These are phyloP conservation scores for Antechinus flavipes DNA, from an alignment of 2,113 vertebrate genomes.

Conservation along the genomic window DNA sequence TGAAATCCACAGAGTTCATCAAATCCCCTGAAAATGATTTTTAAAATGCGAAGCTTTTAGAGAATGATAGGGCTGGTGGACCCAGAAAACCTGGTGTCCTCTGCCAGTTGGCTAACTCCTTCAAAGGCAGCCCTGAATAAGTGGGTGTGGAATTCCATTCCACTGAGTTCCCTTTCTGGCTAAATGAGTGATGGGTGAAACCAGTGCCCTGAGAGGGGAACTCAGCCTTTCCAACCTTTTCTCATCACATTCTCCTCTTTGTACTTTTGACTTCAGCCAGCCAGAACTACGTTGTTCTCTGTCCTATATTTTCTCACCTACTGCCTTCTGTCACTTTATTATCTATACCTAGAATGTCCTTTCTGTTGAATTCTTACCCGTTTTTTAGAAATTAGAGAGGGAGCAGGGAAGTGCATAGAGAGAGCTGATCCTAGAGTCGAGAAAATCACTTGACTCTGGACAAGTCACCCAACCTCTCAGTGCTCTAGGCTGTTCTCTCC, in stretches of 20 bases:
- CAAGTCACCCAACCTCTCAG: not conserved
- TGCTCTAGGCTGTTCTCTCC: not conserved
- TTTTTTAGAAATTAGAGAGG: not conserved
- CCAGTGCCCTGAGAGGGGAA: not conserved
- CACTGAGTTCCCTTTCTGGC: not conserved
- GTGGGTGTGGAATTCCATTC: not conserved
- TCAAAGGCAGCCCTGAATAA: not conserved
- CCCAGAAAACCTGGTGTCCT: not conserved
- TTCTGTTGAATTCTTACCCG: not conserved
- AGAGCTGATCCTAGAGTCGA: not conserved
- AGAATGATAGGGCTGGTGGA: not conserved
- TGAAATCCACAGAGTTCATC: not conserved
- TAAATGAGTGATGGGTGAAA: not conserved
- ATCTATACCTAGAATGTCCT: not conserved
- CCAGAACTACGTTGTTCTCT: not conserved
- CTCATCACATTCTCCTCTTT: not conserved
- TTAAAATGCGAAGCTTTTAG: not conserved
- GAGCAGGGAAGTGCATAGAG: not conserved
- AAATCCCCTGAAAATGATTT: not conserved
- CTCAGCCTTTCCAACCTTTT: not conserved
- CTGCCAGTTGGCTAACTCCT: not conserved
- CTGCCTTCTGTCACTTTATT: not conserved
- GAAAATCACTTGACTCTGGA: not conserved
- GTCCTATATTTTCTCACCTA: not conserved
- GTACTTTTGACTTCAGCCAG: not conserved